These are phyloP conservation scores for Catocala fraxini DNA, from an alignment of 2,888 invertebrate genomes.

Conservation along the genomic window DNA sequence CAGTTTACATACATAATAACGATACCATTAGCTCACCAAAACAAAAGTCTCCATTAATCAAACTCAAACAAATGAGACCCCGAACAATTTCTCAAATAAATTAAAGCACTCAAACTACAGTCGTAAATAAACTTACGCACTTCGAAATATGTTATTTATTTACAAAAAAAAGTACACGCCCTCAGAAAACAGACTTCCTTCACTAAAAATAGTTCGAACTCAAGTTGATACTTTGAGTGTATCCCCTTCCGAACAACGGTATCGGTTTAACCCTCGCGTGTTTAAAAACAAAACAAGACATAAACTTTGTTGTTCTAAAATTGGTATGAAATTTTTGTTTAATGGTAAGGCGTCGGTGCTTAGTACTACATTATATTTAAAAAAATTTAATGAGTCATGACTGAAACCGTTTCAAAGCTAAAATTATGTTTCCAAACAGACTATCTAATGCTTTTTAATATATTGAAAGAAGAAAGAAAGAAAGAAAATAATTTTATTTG, in stretches of 20 bases:
- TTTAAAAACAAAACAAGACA: slow-evolving; percentile 45
- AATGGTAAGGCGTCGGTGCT: neutral
- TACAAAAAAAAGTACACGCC: slow-evolving; percentile 30
- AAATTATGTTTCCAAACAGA: too few species aligned
- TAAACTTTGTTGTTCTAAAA: slow-evolving; percentile 30
- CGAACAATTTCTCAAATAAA: slow-evolving; percentile 27
- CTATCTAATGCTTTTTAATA: too few species aligned
- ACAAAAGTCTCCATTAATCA: slow-evolving; percentile 6
- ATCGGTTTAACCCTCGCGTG: slow-evolving; percentile 36
- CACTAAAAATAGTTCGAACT: slow-evolving; percentile 37
- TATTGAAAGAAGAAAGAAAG: too few species aligned
- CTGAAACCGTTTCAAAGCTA: too few species aligned
- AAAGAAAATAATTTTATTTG: too few species aligned
- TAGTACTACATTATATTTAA: too few species aligned
- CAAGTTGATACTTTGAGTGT: slow-evolving; percentile 25
- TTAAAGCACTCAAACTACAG: slow-evolving; percentile 19
- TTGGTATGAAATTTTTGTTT: slow-evolving; percentile 24
- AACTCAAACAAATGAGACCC: neutral
- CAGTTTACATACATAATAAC: neutral
- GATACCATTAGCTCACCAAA: neutral
- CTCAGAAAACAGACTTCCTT: slow-evolving; percentile 34
- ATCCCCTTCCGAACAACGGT: slow-evolving; percentile 31
- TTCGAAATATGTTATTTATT: slow-evolving; percentile 25
- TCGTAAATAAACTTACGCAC: slow-evolving; percentile 33
- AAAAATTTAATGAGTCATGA: too few species aligned